Percentiles rank a stretch among this genome's conserved stretches.
Conservation (phyloP, 1,140 invertebrate genomes). For the Drosophila sp. region DNA sequence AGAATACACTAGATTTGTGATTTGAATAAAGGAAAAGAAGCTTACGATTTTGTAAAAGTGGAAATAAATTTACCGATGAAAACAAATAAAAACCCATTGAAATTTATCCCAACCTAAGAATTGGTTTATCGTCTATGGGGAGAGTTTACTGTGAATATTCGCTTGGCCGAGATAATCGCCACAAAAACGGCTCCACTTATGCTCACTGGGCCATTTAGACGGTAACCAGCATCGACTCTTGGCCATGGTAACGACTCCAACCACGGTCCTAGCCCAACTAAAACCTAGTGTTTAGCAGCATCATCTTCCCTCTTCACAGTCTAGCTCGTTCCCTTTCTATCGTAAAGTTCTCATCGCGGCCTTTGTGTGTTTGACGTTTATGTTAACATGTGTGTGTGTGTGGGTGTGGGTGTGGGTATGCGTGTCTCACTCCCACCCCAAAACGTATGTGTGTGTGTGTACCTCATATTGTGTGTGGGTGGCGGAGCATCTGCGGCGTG, state of each 20-base stretch:
- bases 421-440: conserved; percentile 1
- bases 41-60: too few species aligned
- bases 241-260: conserved; percentile 44
- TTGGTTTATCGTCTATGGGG: not conserved
- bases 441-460: too few species aligned
- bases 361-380: conserved; percentile 81
- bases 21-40: too few species aligned
- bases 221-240: conserved; percentile 26
- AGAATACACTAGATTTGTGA: too few species aligned
- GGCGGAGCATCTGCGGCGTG: conserved; percentile 69
- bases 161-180: conserved; percentile 61
- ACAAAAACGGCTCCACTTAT: conserved; percentile 73
- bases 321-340: conserved; percentile 1
- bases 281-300: conserved; percentile 31
- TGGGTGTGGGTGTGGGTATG: conserved; percentile 43
- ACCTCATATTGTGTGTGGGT: conserved; percentile 28
- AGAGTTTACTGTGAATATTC: conserved; percentile 6
- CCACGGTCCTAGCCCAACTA: conserved; percentile 9
- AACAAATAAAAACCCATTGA: too few species aligned
- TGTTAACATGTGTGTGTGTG: conserved; percentile 73
- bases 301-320: not conserved
- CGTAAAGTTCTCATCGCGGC: conserved; percentile 27
- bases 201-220: conserved; percentile 53
- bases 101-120: not conserved
- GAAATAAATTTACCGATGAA: too few species aligned